These are phyloP conservation scores for Podarcis muralis DNA, from an alignment of 2,113 vertebrate species.

Conservation along the genomic window DNA sequence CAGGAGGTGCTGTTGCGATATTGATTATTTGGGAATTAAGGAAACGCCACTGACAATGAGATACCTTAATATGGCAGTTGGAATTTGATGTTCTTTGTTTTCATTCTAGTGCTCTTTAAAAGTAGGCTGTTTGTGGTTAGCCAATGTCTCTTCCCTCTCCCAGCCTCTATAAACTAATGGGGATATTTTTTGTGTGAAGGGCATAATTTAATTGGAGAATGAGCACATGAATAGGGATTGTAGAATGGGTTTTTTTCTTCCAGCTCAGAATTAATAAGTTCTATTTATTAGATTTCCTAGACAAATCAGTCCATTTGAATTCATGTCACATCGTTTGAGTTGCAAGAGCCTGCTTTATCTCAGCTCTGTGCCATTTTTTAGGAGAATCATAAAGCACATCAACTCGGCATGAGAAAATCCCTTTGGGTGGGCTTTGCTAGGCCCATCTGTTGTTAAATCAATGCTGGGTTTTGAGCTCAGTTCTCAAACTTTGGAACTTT, in stretches of 20 bases:
- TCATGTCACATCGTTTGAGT: constrained; percentile 71
- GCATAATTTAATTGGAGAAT: constrained; percentile 68
- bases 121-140: constrained; percentile 54
- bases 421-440: constrained; percentile 63
- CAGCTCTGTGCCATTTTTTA: constrained; percentile 44
- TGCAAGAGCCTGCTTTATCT: constrained; percentile 70
- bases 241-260: constrained; percentile 58
- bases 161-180: constrained; percentile 47
- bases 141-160: constrained; percentile 45
- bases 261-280: constrained; percentile 71
- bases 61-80: constrained; percentile 27
- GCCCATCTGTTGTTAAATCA: constrained; percentile 75
- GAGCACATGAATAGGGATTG: constrained; percentile 73
- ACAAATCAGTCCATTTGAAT: constrained; percentile 79
- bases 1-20: neutral
- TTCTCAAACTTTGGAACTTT: constrained; percentile 47
- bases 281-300: constrained; percentile 74
- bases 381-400: constrained; percentile 67
- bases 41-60: constrained; percentile 43
- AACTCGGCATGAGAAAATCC: constrained; percentile 58
- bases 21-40: constrained; percentile 16
- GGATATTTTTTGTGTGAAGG: constrained; percentile 36
- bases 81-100: constrained; percentile 33
- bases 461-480: constrained; percentile 56
- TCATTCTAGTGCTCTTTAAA: constrained; percentile 60